These are phyloP conservation scores for Pipistrellus nathusii DNA, from an alignment of 2,797 vertebrate genomes.

Conservation along the genomic window DNA sequence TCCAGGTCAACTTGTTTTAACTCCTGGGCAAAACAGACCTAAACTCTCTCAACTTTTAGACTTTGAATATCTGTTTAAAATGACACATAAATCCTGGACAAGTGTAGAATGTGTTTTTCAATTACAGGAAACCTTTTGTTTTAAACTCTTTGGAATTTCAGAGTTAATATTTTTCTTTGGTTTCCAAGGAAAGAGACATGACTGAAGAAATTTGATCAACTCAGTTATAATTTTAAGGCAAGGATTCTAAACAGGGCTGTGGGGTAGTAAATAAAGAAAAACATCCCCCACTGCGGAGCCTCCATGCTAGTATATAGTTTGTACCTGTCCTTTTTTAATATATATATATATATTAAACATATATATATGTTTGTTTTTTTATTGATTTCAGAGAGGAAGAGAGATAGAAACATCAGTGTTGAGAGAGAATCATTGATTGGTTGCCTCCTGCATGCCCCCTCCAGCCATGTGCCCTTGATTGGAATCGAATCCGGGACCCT, in stretches of 20 bases:
- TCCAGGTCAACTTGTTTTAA: not conserved
- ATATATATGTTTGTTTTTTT: no score
- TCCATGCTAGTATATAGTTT: not conserved
- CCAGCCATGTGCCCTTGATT: no score
- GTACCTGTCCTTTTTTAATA: not conserved
- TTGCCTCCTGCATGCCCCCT: no score
- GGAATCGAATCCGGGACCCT: no score
- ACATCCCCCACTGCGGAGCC: not conserved
- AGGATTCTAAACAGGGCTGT: not conserved
- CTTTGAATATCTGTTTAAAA: slow-evolving; percentile 49
- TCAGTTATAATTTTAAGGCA: slow-evolving; percentile 34
- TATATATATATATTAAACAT: no score
- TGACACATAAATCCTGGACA: slow-evolving; percentile 32
- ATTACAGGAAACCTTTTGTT: slow-evolving; percentile 48
- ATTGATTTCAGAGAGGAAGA: no score
- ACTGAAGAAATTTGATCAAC: slow-evolving; percentile 47
- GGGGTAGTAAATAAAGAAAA: not conserved
- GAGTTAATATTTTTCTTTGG: slow-evolving; percentile 71
- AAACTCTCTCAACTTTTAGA: slow-evolving; percentile 48
- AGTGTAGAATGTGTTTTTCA: slow-evolving; percentile 39
- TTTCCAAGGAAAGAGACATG: slow-evolving; percentile 49
- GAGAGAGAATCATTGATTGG: no score
- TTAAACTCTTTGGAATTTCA: slow-evolving; percentile 73
- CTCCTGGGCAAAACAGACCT: not conserved
- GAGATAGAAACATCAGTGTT: no score